Evolutionary conservation across 1,140 invertebrate genomes (phyloP), one percentile per base, ranked within the genome.

Genomic region (Penaeus indicus): DNA sequence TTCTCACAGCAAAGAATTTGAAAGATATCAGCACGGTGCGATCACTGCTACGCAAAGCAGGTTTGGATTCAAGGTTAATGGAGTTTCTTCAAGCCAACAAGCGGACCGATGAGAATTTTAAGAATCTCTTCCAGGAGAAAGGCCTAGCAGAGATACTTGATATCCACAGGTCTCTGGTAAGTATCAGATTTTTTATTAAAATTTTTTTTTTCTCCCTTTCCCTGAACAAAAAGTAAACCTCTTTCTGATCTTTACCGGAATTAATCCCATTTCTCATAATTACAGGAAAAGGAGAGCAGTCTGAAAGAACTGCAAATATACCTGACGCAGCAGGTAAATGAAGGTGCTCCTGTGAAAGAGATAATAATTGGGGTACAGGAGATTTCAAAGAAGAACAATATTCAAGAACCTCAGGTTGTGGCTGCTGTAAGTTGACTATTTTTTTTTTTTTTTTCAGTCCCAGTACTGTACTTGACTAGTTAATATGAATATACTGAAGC

Each of bases 71-170:
- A 93, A 97, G 97, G 92, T 93, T 98, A 91, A 96, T 97, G 95
- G 97, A 98, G 93, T 97, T 98, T 94, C 96, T 98, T 92, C 97
- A 97, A 90, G 94, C 96, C 91, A 98, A 98, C 93, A 92, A 92
- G 93, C 95, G 97, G 92, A 97, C 96, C 92, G 96, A 97, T 93
- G 97, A 97, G 92, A 95, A 96, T 93, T 97, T 98, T 93, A 95
- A 96, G 91, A 94, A 95, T 91, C 95, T 96, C 91, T 98, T 98
- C 93, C 95, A 96, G 92, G 96, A 97, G 86, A 96, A 96, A 91
- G 97, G 96, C 64, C 94, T 99, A 81, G 95, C 95, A 83, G 97
- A 97, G 92, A 96, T 99, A 91, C 95, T 98, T 88, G 96, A 96
- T 92, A 95, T 98, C 91, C 97, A 98, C 94, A 96, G 97, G 92